A percentile compares a stretch with the other conserved stretches of the same genome.
Conservation (phyloP, 2,888 invertebrate genomes). For the Bedellia somnulentella region DNA sequence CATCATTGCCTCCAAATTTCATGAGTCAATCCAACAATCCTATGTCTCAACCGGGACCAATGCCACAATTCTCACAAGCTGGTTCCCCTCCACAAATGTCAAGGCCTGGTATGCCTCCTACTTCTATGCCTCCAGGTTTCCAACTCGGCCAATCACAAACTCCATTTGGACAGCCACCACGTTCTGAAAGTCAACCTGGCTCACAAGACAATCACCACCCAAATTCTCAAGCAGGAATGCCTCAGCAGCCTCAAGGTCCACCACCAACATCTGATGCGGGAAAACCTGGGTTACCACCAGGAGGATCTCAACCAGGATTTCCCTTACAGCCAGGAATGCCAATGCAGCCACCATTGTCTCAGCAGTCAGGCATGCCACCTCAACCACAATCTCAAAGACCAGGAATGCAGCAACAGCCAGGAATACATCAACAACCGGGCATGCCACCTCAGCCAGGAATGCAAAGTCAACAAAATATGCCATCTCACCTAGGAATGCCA, state of each 20-base stretch:
- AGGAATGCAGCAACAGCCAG: not conserved
- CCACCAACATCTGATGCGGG: slow-evolving; percentile 6
- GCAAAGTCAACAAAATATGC: slow-evolving; percentile 1
- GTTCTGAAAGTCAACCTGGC: not conserved
- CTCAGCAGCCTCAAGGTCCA: slow-evolving; percentile 6
- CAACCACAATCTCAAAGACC: not conserved
- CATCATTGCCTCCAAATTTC: slow-evolving; percentile 7
- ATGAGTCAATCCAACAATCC: slow-evolving; percentile 2
- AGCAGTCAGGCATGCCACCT: slow-evolving; percentile 1
- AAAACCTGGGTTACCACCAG: slow-evolving; percentile 11
- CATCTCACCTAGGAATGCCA: slow-evolving; percentile 9
- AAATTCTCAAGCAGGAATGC: slow-evolving; percentile 3
- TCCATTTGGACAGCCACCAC: not conserved
- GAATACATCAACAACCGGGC: too few species aligned
- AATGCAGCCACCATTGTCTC: too few species aligned
- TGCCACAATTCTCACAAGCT: slow-evolving; percentile 12
- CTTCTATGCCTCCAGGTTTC: slow-evolving; percentile 10
- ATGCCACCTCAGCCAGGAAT: slow-evolving; percentile 2
- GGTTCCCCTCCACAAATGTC: slow-evolving; percentile 18
- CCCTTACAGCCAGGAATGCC: not conserved
- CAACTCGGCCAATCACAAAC: not conserved
- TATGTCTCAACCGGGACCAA: slow-evolving; percentile 10
- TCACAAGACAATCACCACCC: slow-evolving; percentile 8
- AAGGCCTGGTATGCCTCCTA: slow-evolving; percentile 15
- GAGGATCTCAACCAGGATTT: slow-evolving; percentile 8